phyloP scores from a whole-genome alignment of 2,888 invertebrate genomes.

The Cheilosia urbana region DNA sequence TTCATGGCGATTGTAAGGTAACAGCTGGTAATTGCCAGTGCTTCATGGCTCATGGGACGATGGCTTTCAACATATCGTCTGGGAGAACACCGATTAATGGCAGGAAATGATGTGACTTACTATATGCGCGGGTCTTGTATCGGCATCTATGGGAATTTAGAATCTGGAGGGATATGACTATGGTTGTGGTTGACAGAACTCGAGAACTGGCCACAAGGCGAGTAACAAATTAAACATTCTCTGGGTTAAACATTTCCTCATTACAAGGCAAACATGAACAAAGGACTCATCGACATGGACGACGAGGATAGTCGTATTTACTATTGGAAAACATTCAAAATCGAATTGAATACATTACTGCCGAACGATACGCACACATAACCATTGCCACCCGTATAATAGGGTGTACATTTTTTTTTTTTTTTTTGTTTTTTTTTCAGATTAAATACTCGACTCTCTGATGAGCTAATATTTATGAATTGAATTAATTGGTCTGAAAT shows the following conservation, averaged over 20 bases:
- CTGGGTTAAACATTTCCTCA: too few relatives aligned
- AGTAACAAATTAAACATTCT: too few relatives aligned
- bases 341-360: background rate
- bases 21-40: conserved; percentile 70
- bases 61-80: conserved; percentile 61
- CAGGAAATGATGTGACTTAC: background rate
- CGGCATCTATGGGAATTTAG: too few relatives aligned
- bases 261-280: too few relatives aligned
- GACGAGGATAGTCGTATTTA: too few relatives aligned
- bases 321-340: background rate
- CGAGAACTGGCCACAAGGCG: too few relatives aligned
- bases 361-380: background rate
- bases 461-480: conserved; percentile 67
- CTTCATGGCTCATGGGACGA: conserved; percentile 52
- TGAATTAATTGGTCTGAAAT: conserved; percentile 61
- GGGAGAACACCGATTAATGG: conserved; percentile 46
- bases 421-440: conserved; percentile 7
- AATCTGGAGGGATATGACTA: too few relatives aligned
- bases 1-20: conserved; percentile 68
- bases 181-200: too few relatives aligned
- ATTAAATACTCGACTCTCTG: conserved; percentile 28
- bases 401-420: background rate
- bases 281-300: too few relatives aligned
- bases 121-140: background rate
- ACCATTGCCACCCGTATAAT: too few relatives aligned